Evolutionary conservation across 2,113 vertebrate species (phyloP).

Genomic region (Vidua chalybeata): DNA sequence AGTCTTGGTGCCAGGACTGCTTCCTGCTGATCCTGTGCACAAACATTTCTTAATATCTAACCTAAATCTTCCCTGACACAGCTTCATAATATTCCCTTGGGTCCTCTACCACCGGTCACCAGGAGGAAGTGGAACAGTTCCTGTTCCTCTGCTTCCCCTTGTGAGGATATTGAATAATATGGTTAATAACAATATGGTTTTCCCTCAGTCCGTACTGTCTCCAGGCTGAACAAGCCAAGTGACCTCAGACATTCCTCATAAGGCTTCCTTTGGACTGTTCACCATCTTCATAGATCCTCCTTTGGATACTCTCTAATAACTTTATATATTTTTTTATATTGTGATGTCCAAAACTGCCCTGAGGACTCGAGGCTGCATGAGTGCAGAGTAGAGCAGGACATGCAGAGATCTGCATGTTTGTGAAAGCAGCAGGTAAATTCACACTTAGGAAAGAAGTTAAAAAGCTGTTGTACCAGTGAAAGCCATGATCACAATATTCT

Average conservation of each 20-base stretch:
- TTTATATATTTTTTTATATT: not conserved
- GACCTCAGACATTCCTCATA: not conserved
- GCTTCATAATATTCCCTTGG: not conserved
- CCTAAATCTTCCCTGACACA: not conserved
- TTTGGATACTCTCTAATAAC: not conserved
- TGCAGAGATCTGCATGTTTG: not conserved
- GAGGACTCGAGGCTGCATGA: not conserved
- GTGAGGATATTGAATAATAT: not conserved
- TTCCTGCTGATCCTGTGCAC: not conserved
- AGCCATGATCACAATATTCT: not conserved
- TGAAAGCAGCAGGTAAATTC: not conserved
- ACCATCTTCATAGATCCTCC: not conserved
- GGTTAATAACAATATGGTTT: not conserved
- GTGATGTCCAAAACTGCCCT: not conserved
- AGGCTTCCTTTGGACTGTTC: not conserved
- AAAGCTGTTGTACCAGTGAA: not conserved
- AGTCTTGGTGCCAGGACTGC: too few relatives aligned
- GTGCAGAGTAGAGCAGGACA: rapidly evolving
- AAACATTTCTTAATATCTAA: not conserved
- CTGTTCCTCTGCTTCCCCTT: not conserved
- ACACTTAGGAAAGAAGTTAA: not conserved
- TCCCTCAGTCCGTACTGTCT: not conserved
- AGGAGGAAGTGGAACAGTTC: not conserved
- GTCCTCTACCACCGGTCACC: not conserved
- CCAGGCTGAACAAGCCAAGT: not conserved